A percentile compares a stretch with the other conserved stretches of the same genome.
phyloP scores from a whole-genome alignment of 2,113 vertebrate genomes.

The Apodemus sylvaticus region DNA sequence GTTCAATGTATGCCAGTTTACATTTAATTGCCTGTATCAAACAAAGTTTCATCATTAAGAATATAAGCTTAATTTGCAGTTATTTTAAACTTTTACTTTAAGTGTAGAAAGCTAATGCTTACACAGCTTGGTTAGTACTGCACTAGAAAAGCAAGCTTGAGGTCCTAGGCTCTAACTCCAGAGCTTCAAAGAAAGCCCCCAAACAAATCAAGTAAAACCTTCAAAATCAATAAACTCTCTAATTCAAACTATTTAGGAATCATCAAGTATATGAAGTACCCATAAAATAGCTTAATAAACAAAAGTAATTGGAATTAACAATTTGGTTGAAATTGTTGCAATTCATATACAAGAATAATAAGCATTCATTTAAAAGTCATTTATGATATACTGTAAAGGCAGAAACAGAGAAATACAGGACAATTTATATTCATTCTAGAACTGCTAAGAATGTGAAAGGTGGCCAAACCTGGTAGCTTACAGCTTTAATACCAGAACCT shows the following conservation, averaged over 20 bases:
- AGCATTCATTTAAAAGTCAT: constrained; percentile 26
- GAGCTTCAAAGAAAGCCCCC: background rate
- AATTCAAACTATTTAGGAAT: constrained; percentile 45
- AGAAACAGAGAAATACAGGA: constrained; percentile 19
- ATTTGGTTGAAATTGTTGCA: background rate
- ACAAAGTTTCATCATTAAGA: constrained; percentile 61
- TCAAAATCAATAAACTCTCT: background rate
- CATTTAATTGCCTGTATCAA: constrained; percentile 90
- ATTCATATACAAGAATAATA: background rate
- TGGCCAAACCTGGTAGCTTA: background rate
- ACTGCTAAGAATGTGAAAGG: constrained; percentile 42
- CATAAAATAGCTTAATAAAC: constrained; percentile 37
- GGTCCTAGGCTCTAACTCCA: background rate
- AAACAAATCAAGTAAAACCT: background rate
- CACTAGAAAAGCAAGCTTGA: background rate
- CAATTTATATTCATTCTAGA: background rate
- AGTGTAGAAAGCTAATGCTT: background rate
- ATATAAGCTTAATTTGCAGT: constrained; percentile 36
- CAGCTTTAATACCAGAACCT: background rate
- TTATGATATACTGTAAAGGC: background rate
- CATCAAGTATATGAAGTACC: background rate
- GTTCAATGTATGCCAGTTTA: constrained; percentile 88
- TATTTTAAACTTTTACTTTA: constrained; percentile 33
- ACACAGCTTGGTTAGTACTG: background rate
- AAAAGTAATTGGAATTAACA: constrained; percentile 43